These are phyloP conservation scores for Cotesia glomerata DNA, from an alignment of 1,140 invertebrate genomes.

Conservation along the genomic window DNA sequence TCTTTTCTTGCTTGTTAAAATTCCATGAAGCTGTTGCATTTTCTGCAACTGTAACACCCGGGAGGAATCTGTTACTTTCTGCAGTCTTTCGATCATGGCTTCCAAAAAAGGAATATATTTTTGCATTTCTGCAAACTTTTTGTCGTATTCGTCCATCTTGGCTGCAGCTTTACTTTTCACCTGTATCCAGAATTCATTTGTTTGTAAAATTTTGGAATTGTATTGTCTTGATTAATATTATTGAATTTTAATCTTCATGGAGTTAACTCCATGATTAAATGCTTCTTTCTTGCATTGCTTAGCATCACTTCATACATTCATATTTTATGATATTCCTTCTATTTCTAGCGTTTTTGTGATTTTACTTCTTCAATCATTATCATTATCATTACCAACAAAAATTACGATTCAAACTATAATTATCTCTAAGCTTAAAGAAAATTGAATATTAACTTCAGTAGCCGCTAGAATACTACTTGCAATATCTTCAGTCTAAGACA, in stretches of 20 bases:
- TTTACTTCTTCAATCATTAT: too few relatives aligned
- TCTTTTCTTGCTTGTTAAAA: slow-evolving; percentile 68
- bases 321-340: too few relatives aligned
- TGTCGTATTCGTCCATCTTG: slow-evolving; percentile 64
- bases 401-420: too few relatives aligned
- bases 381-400: too few relatives aligned
- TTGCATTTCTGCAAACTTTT: slow-evolving; percentile 70
- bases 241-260: neutral
- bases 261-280: too few relatives aligned
- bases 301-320: too few relatives aligned
- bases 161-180: slow-evolving; percentile 28
- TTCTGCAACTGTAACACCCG: slow-evolving; percentile 68
- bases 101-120: slow-evolving; percentile 72
- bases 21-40: slow-evolving; percentile 68
- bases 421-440: too few relatives aligned
- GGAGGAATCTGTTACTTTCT: slow-evolving; percentile 63
- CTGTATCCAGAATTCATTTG: slow-evolving; percentile 36
- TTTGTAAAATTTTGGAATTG: slow-evolving; percentile 3
- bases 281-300: too few relatives aligned
- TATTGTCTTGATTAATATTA: neutral
- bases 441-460: too few relatives aligned
- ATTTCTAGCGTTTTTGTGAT: too few relatives aligned
- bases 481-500: too few relatives aligned
- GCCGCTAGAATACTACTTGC: too few relatives aligned
- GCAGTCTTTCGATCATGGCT: slow-evolving; percentile 68